These are phyloP conservation scores for human (Homo sapiens) DNA, from an alignment of 2,113 vertebrate genomes.

Conservation along the genomic window GRCh38 chr16:74811501-74812000, in stretches of 20 bases:
- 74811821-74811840: background rate
- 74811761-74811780: background rate
- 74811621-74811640: no score
- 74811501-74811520: no score
- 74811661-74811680: no score
- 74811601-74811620: no score
- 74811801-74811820: background rate
- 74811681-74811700: background rate
- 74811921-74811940: background rate
- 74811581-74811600: no score
- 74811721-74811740: background rate
- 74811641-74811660: no score
- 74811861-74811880: background rate
- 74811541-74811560: no score
- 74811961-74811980: background rate
- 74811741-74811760: background rate
- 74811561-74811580: no score
- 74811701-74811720: background rate
- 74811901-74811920: background rate
- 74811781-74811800: background rate
- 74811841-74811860: background rate
- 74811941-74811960: background rate
- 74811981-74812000: background rate
- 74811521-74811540: no score
- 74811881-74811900: accelerated